Evolutionary conservation across 2,797 vertebrate species (phyloP), one percentile per base, ranked within the genome.

Genomic region (Lindbergichthys nudifrons): DNA sequence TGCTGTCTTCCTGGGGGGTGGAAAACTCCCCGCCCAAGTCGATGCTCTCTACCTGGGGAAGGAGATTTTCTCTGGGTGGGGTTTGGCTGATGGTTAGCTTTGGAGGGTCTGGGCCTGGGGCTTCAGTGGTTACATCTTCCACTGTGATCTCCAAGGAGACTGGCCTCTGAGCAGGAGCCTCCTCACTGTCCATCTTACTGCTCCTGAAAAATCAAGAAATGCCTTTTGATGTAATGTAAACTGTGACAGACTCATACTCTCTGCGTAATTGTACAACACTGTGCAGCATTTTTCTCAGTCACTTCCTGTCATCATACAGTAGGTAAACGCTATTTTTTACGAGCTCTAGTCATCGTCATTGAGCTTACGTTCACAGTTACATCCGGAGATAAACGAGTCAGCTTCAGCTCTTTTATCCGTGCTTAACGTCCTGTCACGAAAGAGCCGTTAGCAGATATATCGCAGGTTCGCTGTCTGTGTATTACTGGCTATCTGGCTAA

Each of bases 11-110:
- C 70, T 91, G 96, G 21, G 96, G 96, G 2, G 95, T 96, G 43
- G 84, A 89, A 60, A 95, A 96, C 45, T 96, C 97, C 9, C 90
- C 95, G 0, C 94, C 96, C 3, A 99, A 94, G 78, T 97, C 96
- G 18, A 99, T 97, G 77, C 95, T 98, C 79, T 99, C 98, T 81
- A 96, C 96, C 0, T 94, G 96, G 59, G 93, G 94, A 0, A 96
- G 75, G 14, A 87, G 42, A 62, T 6, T 7, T 2, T 95, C 95
- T 39, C 88, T 61, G 84, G 90, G 26, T 12, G 88, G 48, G 67
- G 87, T 63, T 41, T 63, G 79, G 26, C 68, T 70, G 21, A 47
- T 48, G 10, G 68, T 54, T 0, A 80, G 72, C 19, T 60, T 80
- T 11, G 53, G 46, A 1, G 46, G 53, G 9, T 73, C 81, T 11